Evolutionary conservation across 2,888 invertebrate species (phyloP), one percentile per base, ranked within the genome.

Genomic region (Cyclophora punctaria): DNA sequence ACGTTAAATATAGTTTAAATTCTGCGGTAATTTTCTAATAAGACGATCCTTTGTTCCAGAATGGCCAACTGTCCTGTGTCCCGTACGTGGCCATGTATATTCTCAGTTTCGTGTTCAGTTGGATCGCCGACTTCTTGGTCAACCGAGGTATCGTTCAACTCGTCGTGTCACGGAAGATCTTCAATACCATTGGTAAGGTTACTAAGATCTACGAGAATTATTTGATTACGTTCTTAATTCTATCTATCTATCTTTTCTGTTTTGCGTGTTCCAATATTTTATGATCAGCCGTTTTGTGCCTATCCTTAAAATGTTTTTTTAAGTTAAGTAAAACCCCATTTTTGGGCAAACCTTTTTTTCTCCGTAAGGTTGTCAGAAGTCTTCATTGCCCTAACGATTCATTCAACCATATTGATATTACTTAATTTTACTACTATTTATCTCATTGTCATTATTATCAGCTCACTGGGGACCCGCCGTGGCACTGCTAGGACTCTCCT

Each of bases 1-100:
- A 20, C 20, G 20, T 20, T 20, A 20, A 20, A 20, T 20, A 20
- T 20, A 20, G 20, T 20, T 20, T 20, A 20, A 1, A 20, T 20
- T 20, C 2, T 20, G 20, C 20, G 20, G 20, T 20, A 20, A 20
- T 20, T 20, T 42, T 7, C 43, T 7, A 2, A 6, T 34, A 7
- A 4, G 41, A 51, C 49, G 53, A 49, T 48, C 75, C 5, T 2
- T 48, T 20, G 20, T 20, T 82, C 3, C 78, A 92, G 90, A 94
- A 93, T 66, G 93, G 93, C 4, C 65, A 92, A 6, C 74, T 93
- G 0, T 94, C 94, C 2, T 90, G 94, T 0, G 75, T 94, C 5
- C 95, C 95, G 0, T 96, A 96, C 73, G 85, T 94, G 7, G 91
- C 91, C 0, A 94, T 95, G 87, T 95, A 94, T 89, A 55, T 94